Conservation (phyloP, 2,113 vertebrate genomes). For the Odontesthes bonariensis region DNA sequence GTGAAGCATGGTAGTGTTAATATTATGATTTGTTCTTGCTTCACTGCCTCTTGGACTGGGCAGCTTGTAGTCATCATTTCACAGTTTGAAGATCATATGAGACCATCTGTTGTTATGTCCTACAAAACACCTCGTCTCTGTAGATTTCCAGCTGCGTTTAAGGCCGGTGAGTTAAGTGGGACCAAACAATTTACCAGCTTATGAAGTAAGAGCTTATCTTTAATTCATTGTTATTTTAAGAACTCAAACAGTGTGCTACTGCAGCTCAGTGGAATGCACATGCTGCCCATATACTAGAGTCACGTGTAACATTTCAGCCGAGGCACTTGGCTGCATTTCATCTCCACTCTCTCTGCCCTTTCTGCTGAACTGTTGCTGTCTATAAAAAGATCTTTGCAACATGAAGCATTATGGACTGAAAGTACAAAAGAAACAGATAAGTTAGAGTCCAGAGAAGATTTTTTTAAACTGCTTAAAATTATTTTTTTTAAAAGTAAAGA, state of each 20-base stretch:
- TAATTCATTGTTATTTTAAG: not conserved
- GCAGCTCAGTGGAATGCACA: no score
- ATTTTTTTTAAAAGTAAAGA: no score
- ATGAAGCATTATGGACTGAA: not conserved
- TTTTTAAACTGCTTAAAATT: not conserved
- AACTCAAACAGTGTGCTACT: not conserved
- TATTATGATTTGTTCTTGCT: no score
- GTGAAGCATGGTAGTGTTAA: no score
- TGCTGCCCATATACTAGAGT: no score
- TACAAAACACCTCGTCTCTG: not conserved
- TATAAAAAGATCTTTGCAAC: not conserved
- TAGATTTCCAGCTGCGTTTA: conserved; percentile 14
- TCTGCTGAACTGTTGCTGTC: no score
- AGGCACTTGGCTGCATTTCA: no score
- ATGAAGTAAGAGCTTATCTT: not conserved
- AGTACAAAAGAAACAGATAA: not conserved
- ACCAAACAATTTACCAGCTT: not conserved
- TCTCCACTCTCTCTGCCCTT: no score
- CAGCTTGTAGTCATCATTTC: no score
- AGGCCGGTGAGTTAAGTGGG: not conserved
- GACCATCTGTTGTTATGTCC: not conserved
- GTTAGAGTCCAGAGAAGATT: not conserved
- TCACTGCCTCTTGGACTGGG: no score
- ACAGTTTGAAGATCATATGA: not conserved
- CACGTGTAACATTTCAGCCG: no score